Conservation (phyloP, 2,888 invertebrate genomes). For the Eupithecia abbreviata region DNA sequence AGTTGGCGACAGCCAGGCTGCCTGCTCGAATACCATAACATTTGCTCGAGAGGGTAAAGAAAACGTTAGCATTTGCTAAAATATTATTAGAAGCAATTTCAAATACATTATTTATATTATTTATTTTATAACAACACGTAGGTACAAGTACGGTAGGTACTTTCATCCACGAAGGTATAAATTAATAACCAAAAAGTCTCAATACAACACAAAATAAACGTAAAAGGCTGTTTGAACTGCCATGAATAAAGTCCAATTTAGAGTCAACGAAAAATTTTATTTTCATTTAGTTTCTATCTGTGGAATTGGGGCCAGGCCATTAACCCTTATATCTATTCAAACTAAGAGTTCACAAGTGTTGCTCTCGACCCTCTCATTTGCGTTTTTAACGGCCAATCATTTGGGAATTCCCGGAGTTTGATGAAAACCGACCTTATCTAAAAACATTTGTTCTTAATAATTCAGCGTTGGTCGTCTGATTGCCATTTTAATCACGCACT, state of each 20-base stretch:
- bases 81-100: background rate
- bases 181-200: background rate
- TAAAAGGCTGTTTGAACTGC: background rate
- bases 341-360: slow-evolving; percentile 28
- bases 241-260: background rate
- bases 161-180: background rate
- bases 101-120: too few species aligned
- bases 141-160: background rate
- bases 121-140: background rate
- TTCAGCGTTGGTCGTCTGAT: background rate
- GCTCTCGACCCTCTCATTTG: slow-evolving; percentile 21
- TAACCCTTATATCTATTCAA: slow-evolving; percentile 32
- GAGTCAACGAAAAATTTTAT: slow-evolving; percentile 48
- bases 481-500: background rate
- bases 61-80: slow-evolving; percentile 20
- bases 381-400: slow-evolving; percentile 29
- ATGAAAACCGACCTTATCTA: slow-evolving; percentile 37
- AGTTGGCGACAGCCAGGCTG: slow-evolving; percentile 53
- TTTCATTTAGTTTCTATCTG: slow-evolving; percentile 49
- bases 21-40: slow-evolving; percentile 53
- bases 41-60: slow-evolving; percentile 39
- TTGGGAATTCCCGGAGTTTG: slow-evolving; percentile 26
- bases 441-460: slow-evolving; percentile 9
- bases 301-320: slow-evolving; percentile 40
- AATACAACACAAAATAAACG: background rate